Evolutionary conservation across 2,888 invertebrate species (phyloP).

Genomic region (Lypha dubia): DNA sequence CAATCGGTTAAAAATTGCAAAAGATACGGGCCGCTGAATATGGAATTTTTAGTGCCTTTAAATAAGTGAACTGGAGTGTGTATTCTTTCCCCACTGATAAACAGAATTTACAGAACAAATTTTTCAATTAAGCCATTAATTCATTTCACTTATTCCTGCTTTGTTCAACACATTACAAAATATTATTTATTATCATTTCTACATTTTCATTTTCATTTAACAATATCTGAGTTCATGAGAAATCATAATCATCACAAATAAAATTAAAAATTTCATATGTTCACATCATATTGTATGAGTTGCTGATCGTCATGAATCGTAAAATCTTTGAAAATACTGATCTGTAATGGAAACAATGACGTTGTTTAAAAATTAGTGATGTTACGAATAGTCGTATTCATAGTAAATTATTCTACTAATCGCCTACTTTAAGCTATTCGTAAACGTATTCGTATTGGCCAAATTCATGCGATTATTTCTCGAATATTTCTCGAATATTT

Average conservation of each 20-base stretch:
- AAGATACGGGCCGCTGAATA: too few relatives aligned
- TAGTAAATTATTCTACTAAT: too few relatives aligned
- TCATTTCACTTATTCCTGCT: slow-evolving; percentile 76
- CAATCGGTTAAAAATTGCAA: too few relatives aligned
- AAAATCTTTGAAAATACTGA: slow-evolving; percentile 36
- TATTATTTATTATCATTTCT: slow-evolving; percentile 30
- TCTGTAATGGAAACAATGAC: slow-evolving; percentile 16
- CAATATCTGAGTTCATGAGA: slow-evolving; percentile 50
- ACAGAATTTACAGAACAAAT: slow-evolving; percentile 78
- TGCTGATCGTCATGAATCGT: slow-evolving; percentile 31
- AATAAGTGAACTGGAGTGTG: too few relatives aligned
- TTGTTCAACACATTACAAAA: slow-evolving; percentile 49
- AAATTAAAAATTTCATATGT: slow-evolving; percentile 27
- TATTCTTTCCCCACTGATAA: slow-evolving; percentile 65
- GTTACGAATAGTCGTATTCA: too few relatives aligned
- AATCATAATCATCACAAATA: slow-evolving; percentile 50
- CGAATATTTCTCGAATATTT: too few relatives aligned
- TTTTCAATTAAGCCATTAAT: slow-evolving; percentile 83
- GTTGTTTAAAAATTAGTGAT: too few relatives aligned
- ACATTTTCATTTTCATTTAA: slow-evolving; percentile 33
- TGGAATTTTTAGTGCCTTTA: too few relatives aligned
- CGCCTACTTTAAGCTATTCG: too few relatives aligned
- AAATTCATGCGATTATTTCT: too few relatives aligned
- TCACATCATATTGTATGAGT: slow-evolving; percentile 6
- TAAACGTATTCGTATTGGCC: too few relatives aligned